phyloP scores from a whole-genome alignment of 2,888 invertebrate species.

The Netelia fuscicornis region DNA sequence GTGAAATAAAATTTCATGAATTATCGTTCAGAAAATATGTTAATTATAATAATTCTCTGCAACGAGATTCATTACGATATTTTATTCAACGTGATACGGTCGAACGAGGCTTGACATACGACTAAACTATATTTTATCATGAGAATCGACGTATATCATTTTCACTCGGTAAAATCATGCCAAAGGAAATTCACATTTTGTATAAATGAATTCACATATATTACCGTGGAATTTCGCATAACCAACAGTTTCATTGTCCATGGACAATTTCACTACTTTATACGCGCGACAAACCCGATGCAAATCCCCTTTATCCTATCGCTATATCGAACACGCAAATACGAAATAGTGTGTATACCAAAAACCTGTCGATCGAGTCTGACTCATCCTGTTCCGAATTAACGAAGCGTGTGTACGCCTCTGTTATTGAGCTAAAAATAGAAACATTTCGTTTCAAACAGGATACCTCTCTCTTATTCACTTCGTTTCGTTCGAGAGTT shows the following conservation, averaged over 20 bases:
- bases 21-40: not conserved
- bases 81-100: not conserved
- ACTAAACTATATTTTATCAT: slow-evolving; percentile 44
- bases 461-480: not conserved
- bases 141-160: slow-evolving; percentile 43
- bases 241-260: slow-evolving; percentile 54
- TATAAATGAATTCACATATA: slow-evolving; percentile 56
- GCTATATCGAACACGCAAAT: slow-evolving; percentile 5
- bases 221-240: slow-evolving; percentile 23
- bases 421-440: slow-evolving; percentile 45
- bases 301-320: slow-evolving; percentile 23
- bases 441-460: slow-evolving; percentile 43
- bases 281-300: not conserved
- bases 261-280: slow-evolving; percentile 62
- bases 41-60: too few species aligned
- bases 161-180: slow-evolving; percentile 40
- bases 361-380: slow-evolving; percentile 25
- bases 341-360: not conserved
- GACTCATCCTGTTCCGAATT: slow-evolving; percentile 32
- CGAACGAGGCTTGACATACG: slow-evolving; percentile 29
- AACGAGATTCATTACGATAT: not conserved
- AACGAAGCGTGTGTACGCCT: slow-evolving; percentile 44
- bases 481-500: not conserved
- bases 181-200: slow-evolving; percentile 57
- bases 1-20: not conserved